Conservation (phyloP, 2,797 vertebrate genomes). For the Pygocentrus nattereri region DNA sequence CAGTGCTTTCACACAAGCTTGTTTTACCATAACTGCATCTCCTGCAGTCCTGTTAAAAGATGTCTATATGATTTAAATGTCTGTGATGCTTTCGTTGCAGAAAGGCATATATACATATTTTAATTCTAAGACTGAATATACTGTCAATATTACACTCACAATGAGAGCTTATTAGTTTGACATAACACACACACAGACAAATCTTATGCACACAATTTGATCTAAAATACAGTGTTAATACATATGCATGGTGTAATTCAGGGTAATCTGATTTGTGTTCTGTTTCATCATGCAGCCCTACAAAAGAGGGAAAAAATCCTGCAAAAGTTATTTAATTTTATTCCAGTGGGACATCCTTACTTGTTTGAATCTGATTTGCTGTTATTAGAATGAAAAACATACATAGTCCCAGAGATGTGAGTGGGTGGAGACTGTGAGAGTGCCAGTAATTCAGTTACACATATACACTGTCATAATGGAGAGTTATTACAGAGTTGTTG, state of each 20-base stretch:
- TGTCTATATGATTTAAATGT: background rate
- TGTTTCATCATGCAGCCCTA: conserved; percentile 47
- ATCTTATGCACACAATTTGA: background rate
- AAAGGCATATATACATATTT: conserved; percentile 1
- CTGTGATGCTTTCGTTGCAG: background rate
- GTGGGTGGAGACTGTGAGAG: background rate
- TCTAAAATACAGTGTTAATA: conserved; percentile 32
- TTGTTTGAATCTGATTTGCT: conserved; percentile 32
- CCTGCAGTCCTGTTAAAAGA: background rate
- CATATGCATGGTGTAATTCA: conserved; percentile 53
- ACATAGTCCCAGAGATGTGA: background rate
- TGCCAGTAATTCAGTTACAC: background rate
- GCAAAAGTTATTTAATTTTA: conserved; percentile 36
- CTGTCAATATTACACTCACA: conserved; percentile 26
- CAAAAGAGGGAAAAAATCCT: conserved; percentile 21
- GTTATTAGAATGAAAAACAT: conserved; percentile 14
- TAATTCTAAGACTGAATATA: conserved; percentile 4
- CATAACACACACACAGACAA: conserved; percentile 1
- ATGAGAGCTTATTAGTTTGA: conserved; percentile 32
- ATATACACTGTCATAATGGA: background rate
- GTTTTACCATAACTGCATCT: background rate
- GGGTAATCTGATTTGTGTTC: conserved; percentile 49
- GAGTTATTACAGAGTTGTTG: background rate
- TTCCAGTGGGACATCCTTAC: conserved; percentile 21
- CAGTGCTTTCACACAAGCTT: no score